Conservation (phyloP, 2,797 vertebrate genomes). For the Pogoniulus pusillus region DNA sequence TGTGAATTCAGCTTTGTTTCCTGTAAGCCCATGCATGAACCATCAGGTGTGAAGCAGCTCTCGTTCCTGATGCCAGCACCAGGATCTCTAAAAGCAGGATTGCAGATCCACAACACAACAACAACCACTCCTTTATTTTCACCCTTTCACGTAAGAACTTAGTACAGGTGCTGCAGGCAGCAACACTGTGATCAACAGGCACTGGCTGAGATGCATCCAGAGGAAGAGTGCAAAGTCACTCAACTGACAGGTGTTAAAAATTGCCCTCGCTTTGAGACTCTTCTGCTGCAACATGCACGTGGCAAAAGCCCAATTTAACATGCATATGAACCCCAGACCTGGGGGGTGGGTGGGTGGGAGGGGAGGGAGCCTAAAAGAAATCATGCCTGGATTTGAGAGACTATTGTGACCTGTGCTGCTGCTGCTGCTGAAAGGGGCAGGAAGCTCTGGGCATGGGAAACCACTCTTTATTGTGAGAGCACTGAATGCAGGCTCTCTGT, state of each 20-base stretch:
- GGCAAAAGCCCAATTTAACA: conserved; percentile 49
- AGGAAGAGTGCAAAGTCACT: conserved; percentile 5
- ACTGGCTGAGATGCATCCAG: neutral
- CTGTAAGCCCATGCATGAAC: neutral
- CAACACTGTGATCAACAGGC: neutral
- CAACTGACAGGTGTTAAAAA: neutral
- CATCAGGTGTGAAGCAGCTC: neutral
- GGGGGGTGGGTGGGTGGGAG: neutral
- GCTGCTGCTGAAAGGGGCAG: neutral
- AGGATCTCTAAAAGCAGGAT: neutral
- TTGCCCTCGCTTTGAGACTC: neutral
- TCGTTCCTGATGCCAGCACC: neutral
- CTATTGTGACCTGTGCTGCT: neutral
- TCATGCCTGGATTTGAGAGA: neutral
- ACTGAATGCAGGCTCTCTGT: neutral
- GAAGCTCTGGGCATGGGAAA: neutral
- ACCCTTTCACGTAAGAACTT: neutral
- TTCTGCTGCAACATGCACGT: neutral
- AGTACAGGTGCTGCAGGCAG: neutral
- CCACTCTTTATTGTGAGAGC: neutral
- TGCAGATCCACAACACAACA: neutral
- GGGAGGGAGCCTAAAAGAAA: neutral
- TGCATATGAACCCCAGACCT: conserved; percentile 30
- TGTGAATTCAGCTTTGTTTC: neutral
- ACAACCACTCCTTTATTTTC: neutral